Evolutionary conservation across 2,888 invertebrate species (phyloP).

Genomic region (Dicyrtoma fusca): DNA sequence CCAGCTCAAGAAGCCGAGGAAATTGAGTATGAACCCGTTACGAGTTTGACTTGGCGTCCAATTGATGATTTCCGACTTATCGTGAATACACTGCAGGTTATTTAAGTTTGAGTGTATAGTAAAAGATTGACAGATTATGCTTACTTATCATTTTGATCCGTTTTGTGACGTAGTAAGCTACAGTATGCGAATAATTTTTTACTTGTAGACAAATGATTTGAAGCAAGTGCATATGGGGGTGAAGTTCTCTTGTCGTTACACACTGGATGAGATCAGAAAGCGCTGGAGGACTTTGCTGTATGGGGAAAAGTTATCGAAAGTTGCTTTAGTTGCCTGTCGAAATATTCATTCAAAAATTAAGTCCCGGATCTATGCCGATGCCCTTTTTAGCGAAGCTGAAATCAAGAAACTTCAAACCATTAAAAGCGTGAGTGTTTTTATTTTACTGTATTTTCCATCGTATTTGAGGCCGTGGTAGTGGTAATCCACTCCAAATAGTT

Average conservation of each 20-base stretch:
- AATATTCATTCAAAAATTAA: slow-evolving; percentile 91
- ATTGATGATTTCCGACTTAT: slow-evolving; percentile 94
- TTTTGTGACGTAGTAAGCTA: not conserved
- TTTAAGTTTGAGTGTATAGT: no score
- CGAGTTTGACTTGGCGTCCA: slow-evolving; percentile 78
- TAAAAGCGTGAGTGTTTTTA: slow-evolving; percentile 72
- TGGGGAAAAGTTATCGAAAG: slow-evolving; percentile 89
- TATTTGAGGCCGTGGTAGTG: no score
- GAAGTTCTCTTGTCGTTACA: slow-evolving; percentile 94
- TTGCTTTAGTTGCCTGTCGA: slow-evolving; percentile 89
- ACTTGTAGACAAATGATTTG: slow-evolving; percentile 66
- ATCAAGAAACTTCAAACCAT: slow-evolving; percentile 82
- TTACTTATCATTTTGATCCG: no score
- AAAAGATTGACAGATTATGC: not conserved
- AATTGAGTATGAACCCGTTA: not conserved
- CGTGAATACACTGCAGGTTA: slow-evolving; percentile 85
- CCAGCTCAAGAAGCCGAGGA: not conserved
- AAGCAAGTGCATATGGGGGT: slow-evolving; percentile 80
- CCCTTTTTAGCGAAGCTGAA: slow-evolving; percentile 86
- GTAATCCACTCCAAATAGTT: no score
- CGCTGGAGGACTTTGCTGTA: slow-evolving; percentile 96
- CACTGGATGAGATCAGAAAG: slow-evolving; percentile 88
- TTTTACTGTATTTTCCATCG: no score
- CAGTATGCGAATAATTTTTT: not conserved
- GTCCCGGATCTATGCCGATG: slow-evolving; percentile 82